A percentile compares a stretch with the other conserved stretches of the same genome.
Conservation (phyloP, 2,797 vertebrate species). For the Pteronotus mesoamericanus region DNA sequence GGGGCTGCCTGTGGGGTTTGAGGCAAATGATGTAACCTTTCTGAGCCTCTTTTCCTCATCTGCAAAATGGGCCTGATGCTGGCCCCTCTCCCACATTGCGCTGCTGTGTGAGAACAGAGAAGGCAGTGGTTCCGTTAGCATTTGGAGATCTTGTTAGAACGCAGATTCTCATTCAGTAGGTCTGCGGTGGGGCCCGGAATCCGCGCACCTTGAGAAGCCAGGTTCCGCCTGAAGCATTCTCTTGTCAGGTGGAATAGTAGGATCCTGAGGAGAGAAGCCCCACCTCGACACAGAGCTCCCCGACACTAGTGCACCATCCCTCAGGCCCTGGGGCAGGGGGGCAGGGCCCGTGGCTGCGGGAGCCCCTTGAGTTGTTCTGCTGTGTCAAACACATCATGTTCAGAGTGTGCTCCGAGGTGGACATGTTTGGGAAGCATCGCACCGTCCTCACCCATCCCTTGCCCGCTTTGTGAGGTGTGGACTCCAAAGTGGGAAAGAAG, state of each 20-base stretch:
- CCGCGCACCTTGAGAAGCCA: not conserved
- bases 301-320: too few relatives aligned
- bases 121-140: not conserved
- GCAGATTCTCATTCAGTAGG: not conserved
- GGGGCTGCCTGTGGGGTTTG: not conserved
- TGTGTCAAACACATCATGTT: fast-evolving
- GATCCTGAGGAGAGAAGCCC: not conserved
- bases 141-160: not conserved
- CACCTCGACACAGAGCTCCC: not conserved
- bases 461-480: not conserved
- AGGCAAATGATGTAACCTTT: not conserved
- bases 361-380: not conserved
- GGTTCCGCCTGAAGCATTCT: not conserved
- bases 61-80: not conserved
- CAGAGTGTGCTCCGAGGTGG: not conserved
- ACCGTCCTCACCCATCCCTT: not conserved
- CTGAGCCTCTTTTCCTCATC: not conserved
- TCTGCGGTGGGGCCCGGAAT: not conserved
- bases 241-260: not conserved
- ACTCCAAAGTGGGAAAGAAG: not conserved
- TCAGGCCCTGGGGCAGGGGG: not conserved
- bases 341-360: not conserved
- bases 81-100: not conserved
- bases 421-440: fast-evolving
- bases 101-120: not conserved